Conservation (phyloP, 1,140 invertebrate species). For the Portunus trituberculatus region DNA sequence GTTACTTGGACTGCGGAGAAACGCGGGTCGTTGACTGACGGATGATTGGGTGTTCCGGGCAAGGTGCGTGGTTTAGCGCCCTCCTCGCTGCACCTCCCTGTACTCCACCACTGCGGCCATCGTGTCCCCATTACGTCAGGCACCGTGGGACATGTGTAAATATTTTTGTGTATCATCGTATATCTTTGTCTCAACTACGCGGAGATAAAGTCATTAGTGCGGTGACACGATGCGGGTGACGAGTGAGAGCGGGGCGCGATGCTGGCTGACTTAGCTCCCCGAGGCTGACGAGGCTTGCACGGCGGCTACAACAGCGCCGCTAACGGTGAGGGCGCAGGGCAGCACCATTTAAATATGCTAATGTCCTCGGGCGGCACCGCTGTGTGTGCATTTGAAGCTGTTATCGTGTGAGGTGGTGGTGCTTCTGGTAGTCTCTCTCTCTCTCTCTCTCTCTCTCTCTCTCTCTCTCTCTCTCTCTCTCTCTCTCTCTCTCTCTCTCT, state of each 20-base stretch:
- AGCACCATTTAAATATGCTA: conserved; percentile 23
- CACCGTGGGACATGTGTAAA: neutral
- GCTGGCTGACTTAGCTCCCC: neutral
- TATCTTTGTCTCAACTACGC: neutral
- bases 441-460: conserved; percentile 20
- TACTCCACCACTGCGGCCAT: neutral
- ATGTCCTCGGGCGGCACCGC: neutral
- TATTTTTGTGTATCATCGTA: neutral
- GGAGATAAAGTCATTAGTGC: neutral
- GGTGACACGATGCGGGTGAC: neutral
- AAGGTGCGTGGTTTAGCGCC: neutral
- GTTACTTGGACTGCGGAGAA: neutral
- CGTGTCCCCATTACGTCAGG: neutral
- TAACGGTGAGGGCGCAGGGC: neutral
- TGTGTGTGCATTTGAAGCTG: conserved; percentile 20
- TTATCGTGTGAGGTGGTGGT: neutral
- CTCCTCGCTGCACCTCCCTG: neutral
- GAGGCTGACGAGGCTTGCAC: neutral
- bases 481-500: neutral
- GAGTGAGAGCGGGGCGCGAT: neutral
- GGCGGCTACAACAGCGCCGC: neutral
- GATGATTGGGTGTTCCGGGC: neutral
- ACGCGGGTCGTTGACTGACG: conserved; percentile 8
- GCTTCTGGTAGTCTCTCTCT: neutral
- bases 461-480: conserved; percentile 16